A percentile compares a stretch with the other conserved stretches of the same genome.
phyloP scores from a whole-genome alignment of 2,113 vertebrate species.

The Otolemur garnettii region DNA sequence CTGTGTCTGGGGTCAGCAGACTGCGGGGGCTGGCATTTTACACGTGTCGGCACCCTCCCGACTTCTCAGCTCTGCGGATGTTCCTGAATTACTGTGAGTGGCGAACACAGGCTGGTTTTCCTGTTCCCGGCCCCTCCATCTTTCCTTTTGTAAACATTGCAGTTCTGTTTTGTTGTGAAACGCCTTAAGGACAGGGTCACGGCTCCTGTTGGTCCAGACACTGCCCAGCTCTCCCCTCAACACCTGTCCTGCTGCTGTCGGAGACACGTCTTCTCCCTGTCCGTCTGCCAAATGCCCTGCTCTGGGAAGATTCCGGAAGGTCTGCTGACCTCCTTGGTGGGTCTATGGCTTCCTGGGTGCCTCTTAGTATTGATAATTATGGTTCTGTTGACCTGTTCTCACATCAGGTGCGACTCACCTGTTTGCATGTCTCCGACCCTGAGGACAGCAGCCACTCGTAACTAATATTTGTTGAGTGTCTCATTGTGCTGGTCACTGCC shows the following conservation, averaged over 20 bases:
- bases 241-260: fast-evolving
- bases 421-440: background rate
- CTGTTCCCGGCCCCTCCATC: fast-evolving
- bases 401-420: fast-evolving
- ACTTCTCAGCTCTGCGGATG: too few relatives aligned
- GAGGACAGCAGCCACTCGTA: background rate
- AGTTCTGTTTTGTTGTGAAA: background rate
- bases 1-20: background rate
- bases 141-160: background rate
- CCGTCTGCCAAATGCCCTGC: background rate
- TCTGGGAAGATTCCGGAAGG: background rate
- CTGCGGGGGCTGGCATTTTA: fast-evolving
- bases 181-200: fast-evolving
- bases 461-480: fast-evolving
- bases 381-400: fast-evolving
- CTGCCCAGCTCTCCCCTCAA: fast-evolving
- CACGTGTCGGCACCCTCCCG: fast-evolving
- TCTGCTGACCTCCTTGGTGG: fast-evolving
- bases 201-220: background rate
- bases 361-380: background rate
- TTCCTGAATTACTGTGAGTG: fast-evolving
- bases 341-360: fast-evolving
- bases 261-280: fast-evolving
- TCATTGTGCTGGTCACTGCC: too few relatives aligned
- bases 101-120: fast-evolving